Evolutionary conservation across 2,797 vertebrate species (phyloP).

Genomic region (Pteropus rufus): DNA sequence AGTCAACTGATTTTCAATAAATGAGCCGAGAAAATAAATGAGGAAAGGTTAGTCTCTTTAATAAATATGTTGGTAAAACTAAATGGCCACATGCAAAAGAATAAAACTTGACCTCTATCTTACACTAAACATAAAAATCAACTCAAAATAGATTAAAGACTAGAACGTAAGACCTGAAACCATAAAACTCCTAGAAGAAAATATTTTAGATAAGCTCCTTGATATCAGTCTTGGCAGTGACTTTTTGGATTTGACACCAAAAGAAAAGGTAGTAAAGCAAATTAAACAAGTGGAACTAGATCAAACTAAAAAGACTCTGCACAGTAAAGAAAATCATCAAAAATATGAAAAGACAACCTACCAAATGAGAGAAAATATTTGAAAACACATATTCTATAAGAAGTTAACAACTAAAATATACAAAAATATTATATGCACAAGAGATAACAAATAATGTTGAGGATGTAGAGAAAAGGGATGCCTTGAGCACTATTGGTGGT

Average conservation of each 20-base stretch:
- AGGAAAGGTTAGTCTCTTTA: not conserved
- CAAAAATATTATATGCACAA: not conserved
- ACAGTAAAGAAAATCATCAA: not conserved
- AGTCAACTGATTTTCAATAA: not conserved
- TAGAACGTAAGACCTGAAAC: not conserved
- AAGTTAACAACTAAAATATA: not conserved
- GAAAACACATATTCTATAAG: not conserved
- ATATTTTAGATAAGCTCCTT: not conserved
- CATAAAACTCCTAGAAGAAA: not conserved
- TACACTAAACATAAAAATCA: not conserved
- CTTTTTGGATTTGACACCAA: not conserved
- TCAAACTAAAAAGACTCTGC: not conserved
- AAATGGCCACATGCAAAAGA: not conserved
- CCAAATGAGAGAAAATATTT: not conserved
- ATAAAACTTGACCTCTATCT: not conserved
- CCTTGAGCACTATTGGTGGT: no score
- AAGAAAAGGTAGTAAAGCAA: not conserved
- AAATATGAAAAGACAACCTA: not conserved
- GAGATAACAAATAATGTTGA: not conserved
- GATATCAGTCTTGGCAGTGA: not conserved
- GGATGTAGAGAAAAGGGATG: not conserved
- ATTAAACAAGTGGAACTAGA: not conserved
- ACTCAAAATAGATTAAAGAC: not conserved
- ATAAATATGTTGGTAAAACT: not conserved
- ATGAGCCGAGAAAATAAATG: not conserved